Evolutionary conservation across 2,113 vertebrate species (phyloP).

Genomic region (Tragelaphus buxtoni): DNA sequence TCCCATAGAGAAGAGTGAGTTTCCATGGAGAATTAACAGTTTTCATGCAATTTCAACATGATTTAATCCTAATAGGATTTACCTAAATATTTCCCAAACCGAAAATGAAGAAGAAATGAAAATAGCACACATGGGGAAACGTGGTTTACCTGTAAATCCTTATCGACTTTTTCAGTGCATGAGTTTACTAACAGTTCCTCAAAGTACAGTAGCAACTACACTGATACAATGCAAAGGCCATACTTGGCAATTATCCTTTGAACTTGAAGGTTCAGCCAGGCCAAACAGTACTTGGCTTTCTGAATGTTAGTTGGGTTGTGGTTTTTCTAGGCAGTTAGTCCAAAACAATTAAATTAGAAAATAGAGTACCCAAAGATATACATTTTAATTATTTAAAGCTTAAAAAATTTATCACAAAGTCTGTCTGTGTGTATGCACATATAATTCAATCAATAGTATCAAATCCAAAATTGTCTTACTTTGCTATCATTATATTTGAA

Average conservation of each 20-base stretch:
- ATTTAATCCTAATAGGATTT: not conserved
- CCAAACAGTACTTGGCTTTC: not conserved
- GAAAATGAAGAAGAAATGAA: not conserved
- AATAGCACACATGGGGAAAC: not conserved
- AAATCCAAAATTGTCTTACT: not conserved
- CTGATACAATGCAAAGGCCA: not conserved
- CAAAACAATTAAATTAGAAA: not conserved
- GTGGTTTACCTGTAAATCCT: not conserved
- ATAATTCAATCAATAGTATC: not conserved
- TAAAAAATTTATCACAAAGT: not conserved
- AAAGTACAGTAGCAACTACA: not conserved
- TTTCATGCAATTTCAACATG: not conserved
- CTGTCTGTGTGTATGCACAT: not conserved
- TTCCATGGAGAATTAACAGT: not conserved
- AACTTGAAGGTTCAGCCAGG: not conserved
- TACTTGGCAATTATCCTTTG: not conserved
- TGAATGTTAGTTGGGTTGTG: not conserved
- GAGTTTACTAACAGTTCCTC: not conserved
- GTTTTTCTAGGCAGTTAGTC: not conserved
- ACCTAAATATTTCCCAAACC: not conserved
- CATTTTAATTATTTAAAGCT: not conserved
- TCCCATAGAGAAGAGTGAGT: not conserved
- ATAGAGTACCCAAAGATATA: not conserved
- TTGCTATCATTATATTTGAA: not conserved
- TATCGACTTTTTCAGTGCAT: not conserved